Percentiles rank a stretch among this genome's conserved stretches.
These are phyloP conservation scores for Uromys caudimaculatus DNA, from an alignment of 2,797 vertebrate species.

Conservation along the genomic window DNA sequence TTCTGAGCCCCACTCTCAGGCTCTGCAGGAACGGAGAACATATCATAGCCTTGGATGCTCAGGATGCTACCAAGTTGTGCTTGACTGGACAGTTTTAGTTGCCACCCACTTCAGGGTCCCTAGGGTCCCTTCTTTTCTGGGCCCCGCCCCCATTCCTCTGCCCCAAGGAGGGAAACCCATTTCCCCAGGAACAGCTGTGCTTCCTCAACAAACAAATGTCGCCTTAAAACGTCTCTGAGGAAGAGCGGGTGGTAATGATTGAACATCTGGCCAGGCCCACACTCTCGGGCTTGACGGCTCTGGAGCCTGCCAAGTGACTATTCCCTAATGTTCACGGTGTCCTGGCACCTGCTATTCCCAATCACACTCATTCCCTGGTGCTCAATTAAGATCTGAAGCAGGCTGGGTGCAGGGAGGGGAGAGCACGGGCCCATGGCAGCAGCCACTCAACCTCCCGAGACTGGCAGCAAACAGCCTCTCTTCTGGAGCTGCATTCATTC, in stretches of 20 bases:
- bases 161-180: constrained; percentile 76
- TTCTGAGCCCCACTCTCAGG: background rate
- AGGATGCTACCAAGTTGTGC: background rate
- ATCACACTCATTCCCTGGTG: constrained; percentile 76
- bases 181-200: constrained; percentile 86
- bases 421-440: background rate
- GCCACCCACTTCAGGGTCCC: background rate
- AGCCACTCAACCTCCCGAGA: background rate
- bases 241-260: constrained; percentile 85
- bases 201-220: constrained; percentile 88
- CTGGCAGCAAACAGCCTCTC: background rate
- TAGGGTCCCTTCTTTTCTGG: background rate
- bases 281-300: constrained; percentile 84
- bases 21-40: rapidly evolving
- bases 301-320: constrained; percentile 79
- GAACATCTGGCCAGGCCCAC: constrained; percentile 86
- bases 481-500: background rate
- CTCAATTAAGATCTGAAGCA: constrained; percentile 81
- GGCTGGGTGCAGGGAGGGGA: background rate
- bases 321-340: constrained; percentile 86
- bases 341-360: constrained; percentile 86
- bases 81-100: background rate
- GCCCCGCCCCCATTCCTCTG: constrained; percentile 61
- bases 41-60: rapidly evolving
- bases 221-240: constrained; percentile 84